Base-by-base conservation (phyloP, 2,113 vertebrate genomes). In the Mola mola region DNA sequence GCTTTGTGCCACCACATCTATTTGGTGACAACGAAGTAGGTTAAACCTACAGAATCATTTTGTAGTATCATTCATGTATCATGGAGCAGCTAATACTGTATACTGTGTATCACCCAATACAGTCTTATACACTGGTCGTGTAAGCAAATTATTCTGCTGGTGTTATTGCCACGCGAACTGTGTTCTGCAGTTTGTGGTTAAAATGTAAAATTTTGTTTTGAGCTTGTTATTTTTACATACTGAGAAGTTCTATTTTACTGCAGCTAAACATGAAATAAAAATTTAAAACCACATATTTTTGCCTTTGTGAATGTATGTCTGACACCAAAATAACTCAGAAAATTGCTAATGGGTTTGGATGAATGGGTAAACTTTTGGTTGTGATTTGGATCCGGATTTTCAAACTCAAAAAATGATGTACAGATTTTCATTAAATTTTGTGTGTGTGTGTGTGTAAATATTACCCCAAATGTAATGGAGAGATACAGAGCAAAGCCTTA, bases 1-100 rank as follows among this genome's bases (percentile, higher is more conserved):
- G 50, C 21, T 44, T 56, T 40, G 34, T 55, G 13, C n/a, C 65
- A 63, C 16, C 60, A 48, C 13, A 5, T 36, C 13, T 31, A 15
- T 56, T 53, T 72, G 55, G 42, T 63, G 46, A 49, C 57, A 9
- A 28, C 13, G 17, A 36, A 51, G 57, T 74, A 71, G 68, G 58
- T 62, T n/a, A 70, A 72, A 62, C 66, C 50, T 46, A 53, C 66
- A 75, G 34, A 48, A 38, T 52, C 37, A 58, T 65, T 71, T 11
- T 55, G 50, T 55, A 42, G 42, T 62, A 69, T 77, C 17, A 33
- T 83, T 80, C 66, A 50, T 81, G 75, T 83, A 78, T 86, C 78
- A 88, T 83, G 82, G 75, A 85, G 77, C 83, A 86, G 80, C 79
- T 84, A 83, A 60, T 5, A 15, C 42, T 24, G 42, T 44, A 63